Conservation (phyloP, 2,797 vertebrate genomes). For the Sorex maritimensis region DNA sequence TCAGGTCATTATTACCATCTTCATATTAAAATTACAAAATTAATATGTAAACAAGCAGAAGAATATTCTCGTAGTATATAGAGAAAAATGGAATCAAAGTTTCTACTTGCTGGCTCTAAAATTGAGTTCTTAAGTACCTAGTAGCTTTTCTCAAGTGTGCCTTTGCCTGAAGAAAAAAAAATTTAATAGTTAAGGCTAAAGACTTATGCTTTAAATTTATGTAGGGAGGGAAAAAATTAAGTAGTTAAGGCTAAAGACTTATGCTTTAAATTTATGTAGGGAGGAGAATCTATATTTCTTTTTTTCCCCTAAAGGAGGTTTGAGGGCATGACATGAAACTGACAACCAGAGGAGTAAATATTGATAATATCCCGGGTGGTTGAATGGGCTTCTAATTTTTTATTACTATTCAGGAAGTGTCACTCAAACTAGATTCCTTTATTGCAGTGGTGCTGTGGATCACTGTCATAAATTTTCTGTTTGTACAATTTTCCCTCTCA, state of each 20-base stretch:
- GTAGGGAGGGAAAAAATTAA: constrained; percentile 69
- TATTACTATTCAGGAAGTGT: constrained; percentile 88
- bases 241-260: constrained; percentile 77
- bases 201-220: constrained; percentile 80
- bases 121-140: constrained; percentile 47
- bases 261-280: constrained; percentile 77
- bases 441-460: constrained; percentile 87
- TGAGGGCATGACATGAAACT: constrained; percentile 82
- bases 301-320: constrained; percentile 74
- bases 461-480: constrained; percentile 89
- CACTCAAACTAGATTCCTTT: constrained; percentile 89
- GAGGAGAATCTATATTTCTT: constrained; percentile 74
- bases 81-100: constrained; percentile 41
- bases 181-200: constrained; percentile 73
- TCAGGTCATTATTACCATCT: constrained; percentile 55
- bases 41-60: constrained; percentile 19
- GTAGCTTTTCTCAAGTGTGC: constrained; percentile 58
- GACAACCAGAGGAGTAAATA: constrained; percentile 88
- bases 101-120: constrained; percentile 47
- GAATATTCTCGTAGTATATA: constrained; percentile 1
- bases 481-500: constrained; percentile 87
- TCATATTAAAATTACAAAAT: constrained; percentile 52
- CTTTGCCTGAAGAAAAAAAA: constrained; percentile 63
- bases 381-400: constrained; percentile 89
- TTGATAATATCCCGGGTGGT: constrained; percentile 87